A percentile compares a stretch with the other conserved stretches of the same genome.
phyloP scores from a whole-genome alignment of 1,140 invertebrate genomes.

The Trichonephila clavata region DNA sequence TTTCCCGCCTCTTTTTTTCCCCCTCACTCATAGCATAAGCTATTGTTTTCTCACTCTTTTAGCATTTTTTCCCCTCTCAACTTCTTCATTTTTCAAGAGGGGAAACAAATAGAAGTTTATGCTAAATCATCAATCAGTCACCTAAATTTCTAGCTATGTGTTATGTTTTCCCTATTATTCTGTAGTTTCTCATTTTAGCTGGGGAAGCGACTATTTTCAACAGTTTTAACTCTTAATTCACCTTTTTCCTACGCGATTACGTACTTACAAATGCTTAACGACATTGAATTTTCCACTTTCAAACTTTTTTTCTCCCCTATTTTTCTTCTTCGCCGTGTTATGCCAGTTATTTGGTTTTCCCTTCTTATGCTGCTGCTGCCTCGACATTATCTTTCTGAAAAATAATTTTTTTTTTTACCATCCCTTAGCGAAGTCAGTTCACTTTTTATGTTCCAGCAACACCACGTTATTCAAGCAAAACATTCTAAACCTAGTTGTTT shows the following conservation, averaged over 20 bases:
- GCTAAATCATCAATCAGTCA: slow-evolving; percentile 73
- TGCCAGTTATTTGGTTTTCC: slow-evolving; percentile 42
- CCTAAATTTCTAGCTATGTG: neutral
- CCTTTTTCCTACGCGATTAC: slow-evolving; percentile 53
- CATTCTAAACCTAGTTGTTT: slow-evolving; percentile 33
- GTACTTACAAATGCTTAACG: slow-evolving; percentile 68
- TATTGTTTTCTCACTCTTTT: slow-evolving; percentile 55
- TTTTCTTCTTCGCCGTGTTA: slow-evolving; percentile 22
- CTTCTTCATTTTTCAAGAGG: slow-evolving; percentile 46
- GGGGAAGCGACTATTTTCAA: slow-evolving; percentile 20
- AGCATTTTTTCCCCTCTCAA: neutral
- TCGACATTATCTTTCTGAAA: slow-evolving; percentile 45
- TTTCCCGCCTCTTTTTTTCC: slow-evolving; percentile 47
- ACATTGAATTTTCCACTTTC: slow-evolving; percentile 70
- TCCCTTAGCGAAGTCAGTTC: neutral
- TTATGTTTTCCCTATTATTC: slow-evolving; percentile 22
- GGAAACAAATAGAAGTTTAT: slow-evolving; percentile 49
- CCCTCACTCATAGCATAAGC: neutral
- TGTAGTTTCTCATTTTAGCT: neutral
- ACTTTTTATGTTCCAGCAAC: slow-evolving; percentile 2
- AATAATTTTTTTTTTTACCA: neutral
- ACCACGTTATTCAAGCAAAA: slow-evolving; percentile 50
- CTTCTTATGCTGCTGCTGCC: neutral
- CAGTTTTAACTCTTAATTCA: slow-evolving; percentile 22
- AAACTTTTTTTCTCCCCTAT: neutral